These are phyloP conservation scores for Drosophila trichaetosa DNA, from an alignment of 2,888 invertebrate genomes.

Conservation along the genomic window DNA sequence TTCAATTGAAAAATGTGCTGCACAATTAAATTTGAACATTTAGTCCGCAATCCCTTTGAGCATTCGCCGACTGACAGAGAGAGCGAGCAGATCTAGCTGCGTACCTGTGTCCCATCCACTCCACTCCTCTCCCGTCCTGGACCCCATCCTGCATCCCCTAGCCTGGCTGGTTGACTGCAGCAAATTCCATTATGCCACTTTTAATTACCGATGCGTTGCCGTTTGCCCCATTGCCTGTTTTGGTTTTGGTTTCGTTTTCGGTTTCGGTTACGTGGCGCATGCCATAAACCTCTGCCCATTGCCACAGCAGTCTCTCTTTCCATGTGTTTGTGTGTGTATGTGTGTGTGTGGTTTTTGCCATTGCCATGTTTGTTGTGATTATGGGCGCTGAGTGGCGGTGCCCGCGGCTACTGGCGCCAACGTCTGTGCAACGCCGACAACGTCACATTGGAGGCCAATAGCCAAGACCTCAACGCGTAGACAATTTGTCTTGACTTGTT, in stretches of 20 bases:
- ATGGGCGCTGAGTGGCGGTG: conserved; percentile 70
- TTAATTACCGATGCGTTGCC: conserved; percentile 67
- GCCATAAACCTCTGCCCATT: conserved; percentile 66
- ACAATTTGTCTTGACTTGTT: conserved; percentile 74
- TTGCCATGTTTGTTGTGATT: conserved; percentile 59
- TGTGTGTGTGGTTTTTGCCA: conserved; percentile 54
- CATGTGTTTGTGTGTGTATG: conserved; percentile 16
- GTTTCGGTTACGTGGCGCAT: conserved; percentile 73
- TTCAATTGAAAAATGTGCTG: neutral
- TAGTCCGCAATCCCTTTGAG: neutral
- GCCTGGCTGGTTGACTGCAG: conserved; percentile 34
- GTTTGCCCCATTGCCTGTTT: conserved; percentile 47
- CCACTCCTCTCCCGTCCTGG: neutral
- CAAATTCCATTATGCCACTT: conserved; percentile 66
- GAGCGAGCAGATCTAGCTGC: neutral
- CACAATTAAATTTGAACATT: neutral
- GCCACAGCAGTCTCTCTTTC: conserved; percentile 17
- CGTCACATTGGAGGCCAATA: conserved; percentile 77
- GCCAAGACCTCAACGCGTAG: conserved; percentile 79
- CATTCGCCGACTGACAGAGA: neutral
- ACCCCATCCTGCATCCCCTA: neutral
- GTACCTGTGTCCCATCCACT: neutral
- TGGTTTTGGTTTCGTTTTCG: conserved; percentile 59
- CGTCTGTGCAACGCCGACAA: conserved; percentile 57
- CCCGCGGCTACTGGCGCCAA: conserved; percentile 65